These are phyloP conservation scores for Spodoptera picta DNA, from an alignment of 2,888 invertebrate genomes.

Conservation along the genomic window DNA sequence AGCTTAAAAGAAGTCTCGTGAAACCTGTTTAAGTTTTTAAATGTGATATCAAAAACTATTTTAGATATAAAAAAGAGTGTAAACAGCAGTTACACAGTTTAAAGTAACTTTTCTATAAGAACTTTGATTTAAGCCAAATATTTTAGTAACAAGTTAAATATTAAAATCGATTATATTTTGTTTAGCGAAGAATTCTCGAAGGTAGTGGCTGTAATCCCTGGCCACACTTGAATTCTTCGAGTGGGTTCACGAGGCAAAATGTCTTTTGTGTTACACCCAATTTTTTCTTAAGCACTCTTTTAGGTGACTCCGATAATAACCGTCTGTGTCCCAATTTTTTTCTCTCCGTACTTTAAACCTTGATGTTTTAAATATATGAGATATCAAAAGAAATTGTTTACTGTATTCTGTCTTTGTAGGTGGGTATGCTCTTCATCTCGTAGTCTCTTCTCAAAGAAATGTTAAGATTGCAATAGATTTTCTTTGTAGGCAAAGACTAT, in stretches of 20 bases:
- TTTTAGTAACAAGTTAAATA: no score
- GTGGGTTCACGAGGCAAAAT: constrained; percentile 59
- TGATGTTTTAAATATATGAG: constrained; percentile 43
- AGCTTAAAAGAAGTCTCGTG: no score
- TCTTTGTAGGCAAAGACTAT: no score
- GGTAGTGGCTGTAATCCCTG: constrained; percentile 52
- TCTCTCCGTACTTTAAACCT: constrained; percentile 36
- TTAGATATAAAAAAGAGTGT: no score
- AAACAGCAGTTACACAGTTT: no score
- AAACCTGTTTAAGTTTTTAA: no score
- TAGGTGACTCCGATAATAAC: constrained; percentile 52
- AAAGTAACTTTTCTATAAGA: no score
- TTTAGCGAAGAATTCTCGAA: constrained; percentile 34
- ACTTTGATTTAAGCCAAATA: no score
- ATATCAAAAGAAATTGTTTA: constrained; percentile 42
- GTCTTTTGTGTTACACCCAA: constrained; percentile 60
- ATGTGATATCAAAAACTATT: no score
- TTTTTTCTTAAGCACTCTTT: constrained; percentile 50
- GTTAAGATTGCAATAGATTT: constrained; percentile 4
- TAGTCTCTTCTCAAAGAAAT: constrained; percentile 1
- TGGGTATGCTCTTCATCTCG: constrained; percentile 1
- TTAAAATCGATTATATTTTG: constrained; percentile 24
- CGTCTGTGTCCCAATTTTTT: constrained; percentile 32
- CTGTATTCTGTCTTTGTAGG: constrained; percentile 17
- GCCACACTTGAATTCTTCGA: constrained; percentile 55